Conservation (phyloP, 2,888 invertebrate genomes). For the Oscheius onirici region DNA sequence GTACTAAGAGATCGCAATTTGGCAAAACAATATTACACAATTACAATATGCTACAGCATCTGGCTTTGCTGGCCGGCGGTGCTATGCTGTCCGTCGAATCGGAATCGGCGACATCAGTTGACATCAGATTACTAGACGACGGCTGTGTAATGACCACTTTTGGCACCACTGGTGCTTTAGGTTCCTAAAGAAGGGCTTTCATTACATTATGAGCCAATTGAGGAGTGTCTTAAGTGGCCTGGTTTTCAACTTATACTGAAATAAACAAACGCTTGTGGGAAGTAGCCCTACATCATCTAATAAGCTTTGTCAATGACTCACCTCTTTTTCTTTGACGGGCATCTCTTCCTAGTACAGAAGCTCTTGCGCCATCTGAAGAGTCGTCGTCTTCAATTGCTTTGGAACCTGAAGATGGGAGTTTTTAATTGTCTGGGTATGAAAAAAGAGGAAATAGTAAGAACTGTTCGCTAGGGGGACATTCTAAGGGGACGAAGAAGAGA, state of each 20-base stretch:
- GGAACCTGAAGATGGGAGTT: conserved; percentile 4
- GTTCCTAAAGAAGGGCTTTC: conserved; percentile 24
- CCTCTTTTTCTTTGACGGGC: conserved; percentile 20
- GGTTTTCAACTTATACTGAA: no score
- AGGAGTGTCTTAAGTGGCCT: no score
- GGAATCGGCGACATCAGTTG: conserved; percentile 40
- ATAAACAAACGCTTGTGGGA: no score
- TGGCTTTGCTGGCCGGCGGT: conserved; percentile 38
- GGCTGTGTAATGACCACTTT: conserved; percentile 58
- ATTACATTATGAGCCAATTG: background rate
- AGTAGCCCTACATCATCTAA: background rate
- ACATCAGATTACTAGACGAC: conserved; percentile 51
- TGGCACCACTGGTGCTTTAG: conserved; percentile 36
- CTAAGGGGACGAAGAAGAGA: background rate
- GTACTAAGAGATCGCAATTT: background rate
- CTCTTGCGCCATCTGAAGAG: conserved; percentile 23
- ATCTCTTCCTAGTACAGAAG: conserved; percentile 15
- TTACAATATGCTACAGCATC: conserved; percentile 47
- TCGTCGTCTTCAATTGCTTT: background rate
- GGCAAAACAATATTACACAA: background rate
- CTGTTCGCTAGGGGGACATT: background rate
- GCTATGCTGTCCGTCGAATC: conserved; percentile 42
- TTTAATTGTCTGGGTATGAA: background rate
- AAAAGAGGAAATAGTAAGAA: background rate
- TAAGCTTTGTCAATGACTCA: conserved; percentile 24